phyloP scores from a whole-genome alignment of 1,140 invertebrate species.

The Mycetomoellerius zeteki region DNA sequence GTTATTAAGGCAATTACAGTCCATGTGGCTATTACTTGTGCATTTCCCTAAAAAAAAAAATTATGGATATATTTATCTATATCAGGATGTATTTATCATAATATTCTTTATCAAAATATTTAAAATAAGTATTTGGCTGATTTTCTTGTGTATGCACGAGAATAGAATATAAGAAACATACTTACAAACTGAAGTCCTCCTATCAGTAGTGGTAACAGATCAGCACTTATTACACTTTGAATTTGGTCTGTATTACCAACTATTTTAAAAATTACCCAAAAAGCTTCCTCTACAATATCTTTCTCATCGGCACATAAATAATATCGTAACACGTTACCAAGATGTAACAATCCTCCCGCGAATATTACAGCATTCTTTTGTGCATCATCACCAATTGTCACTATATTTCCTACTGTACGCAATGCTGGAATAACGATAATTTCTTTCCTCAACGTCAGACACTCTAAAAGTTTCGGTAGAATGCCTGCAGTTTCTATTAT shows the following conservation, averaged over 20 bases:
- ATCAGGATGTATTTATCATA: no score
- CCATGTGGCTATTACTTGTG: slow-evolving; percentile 94
- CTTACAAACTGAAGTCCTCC: slow-evolving; percentile 89
- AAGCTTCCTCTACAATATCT: slow-evolving; percentile 93
- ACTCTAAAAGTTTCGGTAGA: slow-evolving; percentile 93
- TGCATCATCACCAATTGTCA: slow-evolving; percentile 92
- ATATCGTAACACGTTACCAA: slow-evolving; percentile 92
- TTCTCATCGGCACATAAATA: slow-evolving; percentile 83
- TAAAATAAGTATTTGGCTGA: neutral
- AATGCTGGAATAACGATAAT: slow-evolving; percentile 96
- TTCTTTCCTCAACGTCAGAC: slow-evolving; percentile 90
- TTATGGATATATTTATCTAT: neutral
- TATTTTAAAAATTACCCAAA: slow-evolving; percentile 92
- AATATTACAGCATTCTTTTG: slow-evolving; percentile 97
- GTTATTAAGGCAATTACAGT: slow-evolving; percentile 94
- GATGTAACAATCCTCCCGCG: slow-evolving; percentile 91
- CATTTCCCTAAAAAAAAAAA: slow-evolving; percentile 89
- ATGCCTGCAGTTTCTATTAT: slow-evolving; percentile 90
- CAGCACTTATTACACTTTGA: slow-evolving; percentile 91
- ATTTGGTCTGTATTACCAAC: slow-evolving; percentile 93
- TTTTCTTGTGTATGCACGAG: slow-evolving; percentile 90
- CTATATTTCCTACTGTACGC: slow-evolving; percentile 95
- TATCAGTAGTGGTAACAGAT: slow-evolving; percentile 90
- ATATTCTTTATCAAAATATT: neutral
- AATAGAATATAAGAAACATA: slow-evolving; percentile 57